Conservation (phyloP, 1,140 invertebrate species). For the Trialeurodes vaporariorum region DNA sequence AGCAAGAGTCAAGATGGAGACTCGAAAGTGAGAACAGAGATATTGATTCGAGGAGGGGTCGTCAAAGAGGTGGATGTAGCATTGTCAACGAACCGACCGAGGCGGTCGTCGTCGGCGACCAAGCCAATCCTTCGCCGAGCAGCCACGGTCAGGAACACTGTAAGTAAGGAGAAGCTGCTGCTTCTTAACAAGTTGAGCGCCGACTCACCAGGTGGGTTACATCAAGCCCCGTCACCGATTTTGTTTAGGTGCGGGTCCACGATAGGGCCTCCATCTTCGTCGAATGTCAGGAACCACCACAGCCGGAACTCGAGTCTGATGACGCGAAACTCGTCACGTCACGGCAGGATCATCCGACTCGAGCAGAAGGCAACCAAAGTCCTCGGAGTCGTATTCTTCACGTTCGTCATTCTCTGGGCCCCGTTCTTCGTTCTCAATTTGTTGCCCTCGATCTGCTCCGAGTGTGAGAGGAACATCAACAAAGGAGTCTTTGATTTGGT, state of each 20-base stretch:
- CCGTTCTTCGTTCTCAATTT: conserved; percentile 87
- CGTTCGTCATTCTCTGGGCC: conserved; percentile 85
- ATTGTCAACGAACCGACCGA: conserved; percentile 20
- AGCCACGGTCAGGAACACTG: not conserved
- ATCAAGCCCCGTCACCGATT: conserved; percentile 12
- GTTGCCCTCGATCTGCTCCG: conserved; percentile 59
- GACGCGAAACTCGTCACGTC: conserved; percentile 61
- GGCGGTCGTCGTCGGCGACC: conserved; percentile 14
- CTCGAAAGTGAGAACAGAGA: too few relatives aligned
- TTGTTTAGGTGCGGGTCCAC: conserved; percentile 14
- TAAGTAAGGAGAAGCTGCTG: conserved; percentile 3
- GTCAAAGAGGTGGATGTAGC: too few relatives aligned
- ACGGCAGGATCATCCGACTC: conserved; percentile 63
- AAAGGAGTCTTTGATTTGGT: conserved; percentile 72
- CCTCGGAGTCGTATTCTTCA: conserved; percentile 83
- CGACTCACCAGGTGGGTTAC: not conserved
- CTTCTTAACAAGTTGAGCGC: not conserved
- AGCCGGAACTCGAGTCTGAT: conserved; percentile 65
- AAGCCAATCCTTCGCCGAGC: not conserved
- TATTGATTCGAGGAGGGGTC: too few relatives aligned
- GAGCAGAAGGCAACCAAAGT: conserved; percentile 94
- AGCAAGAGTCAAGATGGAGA: too few relatives aligned
- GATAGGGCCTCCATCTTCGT: conserved; percentile 24
- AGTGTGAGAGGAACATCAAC: conserved; percentile 59
- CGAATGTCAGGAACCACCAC: conserved; percentile 46